Evolutionary conservation across 2,113 vertebrate species (phyloP), one percentile per base, ranked within the genome.

Genomic region (Murina feae): DNA sequence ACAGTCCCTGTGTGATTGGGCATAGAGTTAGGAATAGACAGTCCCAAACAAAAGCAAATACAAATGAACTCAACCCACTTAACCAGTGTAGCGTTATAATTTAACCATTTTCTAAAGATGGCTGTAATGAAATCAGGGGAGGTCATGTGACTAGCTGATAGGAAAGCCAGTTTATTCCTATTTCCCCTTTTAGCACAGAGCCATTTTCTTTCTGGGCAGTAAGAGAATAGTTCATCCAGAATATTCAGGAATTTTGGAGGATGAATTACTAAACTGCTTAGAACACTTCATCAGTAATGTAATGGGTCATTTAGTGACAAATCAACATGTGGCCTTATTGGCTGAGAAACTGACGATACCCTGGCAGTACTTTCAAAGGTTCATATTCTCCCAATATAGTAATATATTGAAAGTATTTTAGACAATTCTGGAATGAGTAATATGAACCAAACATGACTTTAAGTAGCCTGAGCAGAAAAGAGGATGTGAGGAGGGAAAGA

Each of bases 241-340:
- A 20, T 30, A 49, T 30, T 28, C 14, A 13, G 85, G 42, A 68
- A 11, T 63, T 65, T 89, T 96, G 44, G 28, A 66, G 82, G 69
- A n/a, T 66, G 72, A 91, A 95, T 94, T 74, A 32, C 1, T 80
- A 21, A 91, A 25, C 68, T 69, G 39, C 94, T 94, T 89, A 78
- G 88, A 79, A 9, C 93, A 68, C 82, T 95, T 97, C 49, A 72
- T 91, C 82, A 86, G 69, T 92, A 94, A 86, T 35, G 20, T 65
- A 82, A 68, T 69, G 82, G 80, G 88, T 30, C 66, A 55, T 8
- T 95, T 94, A 95, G 85, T 58, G 93, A 89, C 71, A 58, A 53
- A 90, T 96, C 95, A 95, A 75, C 63, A 83, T 47, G 37, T 78
- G 49, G 69, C 32, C 79, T 93, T 81, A 68, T 58, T 84, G 74